These are phyloP conservation scores for Canis aureus DNA, from an alignment of 2,113 vertebrate genomes.

Conservation along the genomic window DNA sequence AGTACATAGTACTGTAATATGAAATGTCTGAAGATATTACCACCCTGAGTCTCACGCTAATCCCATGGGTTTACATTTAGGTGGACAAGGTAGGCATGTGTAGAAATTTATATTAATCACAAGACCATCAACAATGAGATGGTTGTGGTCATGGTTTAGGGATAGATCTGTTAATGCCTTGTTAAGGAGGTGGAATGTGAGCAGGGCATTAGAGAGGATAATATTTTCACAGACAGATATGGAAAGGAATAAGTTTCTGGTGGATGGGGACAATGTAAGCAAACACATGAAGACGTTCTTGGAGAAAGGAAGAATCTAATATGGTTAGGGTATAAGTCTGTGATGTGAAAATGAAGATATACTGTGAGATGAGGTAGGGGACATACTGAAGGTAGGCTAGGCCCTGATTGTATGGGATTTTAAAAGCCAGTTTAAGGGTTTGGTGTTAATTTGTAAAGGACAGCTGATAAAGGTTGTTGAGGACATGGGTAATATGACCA, in stretches of 20 bases:
- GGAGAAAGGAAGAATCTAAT: neutral
- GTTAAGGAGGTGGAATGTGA: slow-evolving; percentile 31
- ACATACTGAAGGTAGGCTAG: neutral
- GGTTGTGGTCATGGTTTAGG: neutral
- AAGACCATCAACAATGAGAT: neutral
- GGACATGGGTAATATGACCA: neutral
- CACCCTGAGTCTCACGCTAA: neutral
- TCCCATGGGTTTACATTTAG: neutral
- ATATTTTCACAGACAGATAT: slow-evolving; percentile 50
- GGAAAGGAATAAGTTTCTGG: neutral
- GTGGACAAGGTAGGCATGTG: neutral
- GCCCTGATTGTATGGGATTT: neutral
- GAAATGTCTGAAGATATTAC: neutral
- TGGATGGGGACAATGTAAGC: neutral
- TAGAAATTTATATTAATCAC: neutral
- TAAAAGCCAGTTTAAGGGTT: slow-evolving; percentile 12
- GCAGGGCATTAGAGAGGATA: neutral
- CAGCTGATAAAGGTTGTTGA: neutral
- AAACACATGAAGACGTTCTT: neutral
- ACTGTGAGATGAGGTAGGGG: neutral
- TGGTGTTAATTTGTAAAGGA: slow-evolving; percentile 37
- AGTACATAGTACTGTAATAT: neutral
- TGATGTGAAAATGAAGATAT: neutral
- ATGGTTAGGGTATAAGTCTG: slow-evolving; percentile 23
- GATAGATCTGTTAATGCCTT: slow-evolving; percentile 35